A percentile compares a stretch with the other conserved stretches of the same genome.
phyloP scores from a whole-genome alignment of 2,797 vertebrate species.

The Characodon lateralis region DNA sequence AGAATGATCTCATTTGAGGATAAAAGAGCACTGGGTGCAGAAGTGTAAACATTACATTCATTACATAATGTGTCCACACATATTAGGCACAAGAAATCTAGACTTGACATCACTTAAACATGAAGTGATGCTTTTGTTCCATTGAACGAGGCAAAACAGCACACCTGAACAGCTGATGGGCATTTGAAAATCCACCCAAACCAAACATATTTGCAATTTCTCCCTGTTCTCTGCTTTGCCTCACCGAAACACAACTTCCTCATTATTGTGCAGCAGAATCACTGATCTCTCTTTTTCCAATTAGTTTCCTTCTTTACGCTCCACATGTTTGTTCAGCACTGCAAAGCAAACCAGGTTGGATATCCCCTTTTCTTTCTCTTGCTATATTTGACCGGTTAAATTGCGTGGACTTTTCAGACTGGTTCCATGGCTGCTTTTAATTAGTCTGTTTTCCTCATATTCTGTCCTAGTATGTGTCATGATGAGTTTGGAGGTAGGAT shows the following conservation, averaged over 20 bases:
- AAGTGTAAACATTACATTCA: not conserved
- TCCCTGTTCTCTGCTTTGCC: conserved; percentile 4
- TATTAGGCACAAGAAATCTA: not conserved
- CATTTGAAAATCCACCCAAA: conserved; percentile 11
- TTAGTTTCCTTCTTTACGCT: not conserved
- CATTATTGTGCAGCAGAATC: conserved; percentile 12
- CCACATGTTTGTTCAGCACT: too few species aligned
- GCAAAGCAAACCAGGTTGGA: too few species aligned
- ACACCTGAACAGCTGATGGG: conserved; percentile 14
- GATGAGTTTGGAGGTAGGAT: too few species aligned
- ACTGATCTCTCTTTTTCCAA: conserved; percentile 5
- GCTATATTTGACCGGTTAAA: too few species aligned
- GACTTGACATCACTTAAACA: not conserved
- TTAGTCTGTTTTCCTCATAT: too few species aligned
- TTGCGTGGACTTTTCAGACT: not conserved
- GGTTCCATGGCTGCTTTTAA: too few species aligned
- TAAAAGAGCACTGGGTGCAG: not conserved
- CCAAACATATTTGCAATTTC: not conserved
- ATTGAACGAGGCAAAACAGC: conserved; percentile 17
- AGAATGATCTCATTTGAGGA: conserved; percentile 2
- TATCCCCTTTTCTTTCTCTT: too few species aligned
- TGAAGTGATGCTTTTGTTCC: not conserved
- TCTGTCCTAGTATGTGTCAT: too few species aligned
- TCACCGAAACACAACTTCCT: not conserved
- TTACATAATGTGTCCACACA: too few species aligned